Evolutionary conservation across 1,140 invertebrate species (phyloP).

Genomic region (Drosophila virilis): DNA sequence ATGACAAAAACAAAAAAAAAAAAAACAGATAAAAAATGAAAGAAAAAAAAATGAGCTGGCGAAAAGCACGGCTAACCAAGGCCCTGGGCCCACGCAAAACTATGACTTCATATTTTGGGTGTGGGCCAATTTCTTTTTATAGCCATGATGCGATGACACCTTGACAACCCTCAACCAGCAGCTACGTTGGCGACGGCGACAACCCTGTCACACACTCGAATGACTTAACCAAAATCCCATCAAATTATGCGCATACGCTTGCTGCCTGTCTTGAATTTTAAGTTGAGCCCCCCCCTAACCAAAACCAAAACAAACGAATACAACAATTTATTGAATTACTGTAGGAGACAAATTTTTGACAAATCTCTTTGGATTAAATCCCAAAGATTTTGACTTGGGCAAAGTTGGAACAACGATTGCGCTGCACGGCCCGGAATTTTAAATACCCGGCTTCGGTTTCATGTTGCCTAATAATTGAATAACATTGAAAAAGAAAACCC

Average conservation of each 20-base stretch:
- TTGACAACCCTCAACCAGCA: slow-evolving; percentile 15
- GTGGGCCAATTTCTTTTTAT: slow-evolving; percentile 45
- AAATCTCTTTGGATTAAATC: slow-evolving; percentile 48
- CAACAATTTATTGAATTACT: slow-evolving; percentile 48
- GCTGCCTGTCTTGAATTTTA: slow-evolving; percentile 79
- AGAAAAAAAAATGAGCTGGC: slow-evolving; percentile 10
- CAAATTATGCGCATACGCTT: slow-evolving; percentile 68
- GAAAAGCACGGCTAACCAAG: not conserved
- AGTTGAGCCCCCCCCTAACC: too few relatives aligned
- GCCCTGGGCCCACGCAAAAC: slow-evolving; percentile 7
- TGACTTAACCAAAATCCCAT: slow-evolving; percentile 78
- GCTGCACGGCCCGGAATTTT: not conserved
- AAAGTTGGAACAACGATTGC: not conserved
- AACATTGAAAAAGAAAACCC: too few relatives aligned
- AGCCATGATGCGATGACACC: slow-evolving; percentile 45
- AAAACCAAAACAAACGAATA: slow-evolving; percentile 30
- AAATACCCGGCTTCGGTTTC: not conserved
- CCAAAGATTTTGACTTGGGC: slow-evolving; percentile 3
- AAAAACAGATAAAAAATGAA: slow-evolving; percentile 1
- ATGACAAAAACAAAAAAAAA: slow-evolving; percentile 14
- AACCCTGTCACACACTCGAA: slow-evolving; percentile 46
- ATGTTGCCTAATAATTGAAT: too few relatives aligned
- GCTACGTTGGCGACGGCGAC: not conserved
- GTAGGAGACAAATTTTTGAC: slow-evolving; percentile 45
- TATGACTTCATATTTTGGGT: slow-evolving; percentile 48